Base-by-base conservation (phyloP, 2,797 vertebrate genomes). In the Enteromius thamalakanensis region DNA sequence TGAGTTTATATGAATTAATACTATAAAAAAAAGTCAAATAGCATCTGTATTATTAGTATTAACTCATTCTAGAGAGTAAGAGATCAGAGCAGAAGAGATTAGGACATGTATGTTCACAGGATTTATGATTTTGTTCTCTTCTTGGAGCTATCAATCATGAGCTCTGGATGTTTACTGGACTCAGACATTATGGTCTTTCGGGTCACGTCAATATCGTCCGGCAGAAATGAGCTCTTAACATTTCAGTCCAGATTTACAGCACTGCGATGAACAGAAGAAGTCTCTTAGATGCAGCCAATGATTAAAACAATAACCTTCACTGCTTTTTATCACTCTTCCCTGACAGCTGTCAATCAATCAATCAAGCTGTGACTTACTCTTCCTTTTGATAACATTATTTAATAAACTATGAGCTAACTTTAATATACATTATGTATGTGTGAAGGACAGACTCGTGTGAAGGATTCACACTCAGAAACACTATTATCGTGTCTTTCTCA, bases 121-220 rank as follows among this genome's bases (percentile, higher is more conserved):
- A 29, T 62, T 62, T 10, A 17, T 34, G 10, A 6, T 21, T 26
- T 21, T 72, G 26, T 51, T 51, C 9, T 51, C 9, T 21, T 1
- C 9, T 53, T 6, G 4, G 29, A 34, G 70, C 21, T 8, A 14
- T 74, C 53, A 53, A 53, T 53, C 26, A 74, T 15, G 2, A 2
- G 23, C 8, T 53, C 4, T 53, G 26, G 72, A 72, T 90, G 91
- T 92, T 92, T 90, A 90, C 83, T 87, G 86, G 83, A 67, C 76
- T 85, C 85, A 81, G 58, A 68, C 86, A 84, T 47, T 12, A 87
- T 91, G 92, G 92, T 91, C 92, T 93, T 92, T 90, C 47, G 75
- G 87, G 91, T 94, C 89, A 88, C 87, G 92, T 92, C 89, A 85
- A 88, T 87, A 90, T 88, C 89, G 85, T 91, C 86, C 76, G 74